These are phyloP conservation scores for Heliconius hermathena DNA, from an alignment of 1,140 invertebrate genomes.

Conservation along the genomic window DNA sequence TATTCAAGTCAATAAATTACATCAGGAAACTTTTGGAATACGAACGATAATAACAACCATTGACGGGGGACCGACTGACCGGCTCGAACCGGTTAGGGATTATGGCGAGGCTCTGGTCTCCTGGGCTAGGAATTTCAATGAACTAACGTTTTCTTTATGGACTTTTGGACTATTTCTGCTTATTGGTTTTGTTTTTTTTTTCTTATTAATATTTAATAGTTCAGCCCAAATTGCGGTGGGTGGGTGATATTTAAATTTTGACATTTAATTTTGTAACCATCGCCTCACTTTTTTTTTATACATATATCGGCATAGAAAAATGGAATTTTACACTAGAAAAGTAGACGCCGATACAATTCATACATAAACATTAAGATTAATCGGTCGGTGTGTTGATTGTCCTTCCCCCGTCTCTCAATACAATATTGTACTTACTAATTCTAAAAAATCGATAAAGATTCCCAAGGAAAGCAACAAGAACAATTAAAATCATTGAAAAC, in stretches of 20 bases:
- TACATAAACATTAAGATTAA: background rate
- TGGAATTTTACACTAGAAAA: constrained; percentile 75
- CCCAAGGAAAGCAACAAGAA: constrained; percentile 80
- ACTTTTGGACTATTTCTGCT: background rate
- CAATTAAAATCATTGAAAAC: constrained; percentile 79
- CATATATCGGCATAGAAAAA: constrained; percentile 66
- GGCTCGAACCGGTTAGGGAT: constrained; percentile 39
- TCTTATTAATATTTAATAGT: background rate
- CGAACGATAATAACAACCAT: constrained; percentile 57
- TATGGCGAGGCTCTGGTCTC: background rate
- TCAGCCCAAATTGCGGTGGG: background rate
- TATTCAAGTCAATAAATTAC: constrained; percentile 77
- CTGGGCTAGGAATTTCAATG: background rate
- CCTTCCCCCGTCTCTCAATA: constrained; percentile 59
- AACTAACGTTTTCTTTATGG: background rate
- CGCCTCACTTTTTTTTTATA: background rate
- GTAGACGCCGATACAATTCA: constrained; percentile 39
- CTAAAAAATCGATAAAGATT: constrained; percentile 77
- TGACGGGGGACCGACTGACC: constrained; percentile 42
- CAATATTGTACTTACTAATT: constrained; percentile 69
- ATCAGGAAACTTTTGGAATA: constrained; percentile 74
- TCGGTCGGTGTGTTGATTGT: constrained; percentile 27
- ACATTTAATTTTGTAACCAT: background rate
- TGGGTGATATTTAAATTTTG: background rate
- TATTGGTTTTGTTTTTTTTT: background rate